A percentile compares a stretch with the other conserved stretches of the same genome.
phyloP scores from a whole-genome alignment of 2,113 vertebrate species.

The Urocolius indicus region DNA sequence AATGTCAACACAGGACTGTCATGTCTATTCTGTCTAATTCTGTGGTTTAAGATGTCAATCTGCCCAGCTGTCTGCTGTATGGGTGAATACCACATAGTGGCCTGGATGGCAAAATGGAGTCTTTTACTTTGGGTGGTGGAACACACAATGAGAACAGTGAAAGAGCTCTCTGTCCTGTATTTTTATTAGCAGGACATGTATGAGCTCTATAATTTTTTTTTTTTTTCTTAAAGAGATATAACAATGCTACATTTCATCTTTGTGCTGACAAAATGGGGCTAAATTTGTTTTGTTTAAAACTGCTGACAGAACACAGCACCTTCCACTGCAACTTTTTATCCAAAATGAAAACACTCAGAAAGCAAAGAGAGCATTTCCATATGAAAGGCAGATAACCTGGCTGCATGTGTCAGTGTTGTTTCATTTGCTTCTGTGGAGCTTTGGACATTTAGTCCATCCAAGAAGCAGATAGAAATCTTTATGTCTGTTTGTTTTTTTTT shows the following conservation, averaged over 20 bases:
- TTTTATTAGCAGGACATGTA: background rate
- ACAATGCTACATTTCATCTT: background rate
- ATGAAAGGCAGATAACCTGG: background rate
- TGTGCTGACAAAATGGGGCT: background rate
- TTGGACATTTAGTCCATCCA: background rate
- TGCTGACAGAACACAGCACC: background rate
- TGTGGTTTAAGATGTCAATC: background rate
- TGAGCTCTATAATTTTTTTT: background rate
- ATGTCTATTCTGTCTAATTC: background rate
- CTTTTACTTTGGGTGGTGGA: background rate
- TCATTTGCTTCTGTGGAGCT: background rate
- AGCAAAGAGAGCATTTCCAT: background rate
- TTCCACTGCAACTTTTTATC: background rate
- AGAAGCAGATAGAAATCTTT: background rate
- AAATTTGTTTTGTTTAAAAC: background rate
- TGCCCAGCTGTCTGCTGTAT: background rate
- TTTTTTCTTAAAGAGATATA: background rate
- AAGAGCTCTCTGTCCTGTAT: background rate
- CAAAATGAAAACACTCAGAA: background rate
- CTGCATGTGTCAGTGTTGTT: fast-evolving
- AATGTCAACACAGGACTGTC: background rate
- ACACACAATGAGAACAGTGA: background rate
- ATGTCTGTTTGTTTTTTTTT: too few species aligned
- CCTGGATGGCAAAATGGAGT: background rate
- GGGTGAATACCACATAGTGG: background rate